Conservation (phyloP, 23 tunicate species). For the Halocynthia aurantium region DNA sequence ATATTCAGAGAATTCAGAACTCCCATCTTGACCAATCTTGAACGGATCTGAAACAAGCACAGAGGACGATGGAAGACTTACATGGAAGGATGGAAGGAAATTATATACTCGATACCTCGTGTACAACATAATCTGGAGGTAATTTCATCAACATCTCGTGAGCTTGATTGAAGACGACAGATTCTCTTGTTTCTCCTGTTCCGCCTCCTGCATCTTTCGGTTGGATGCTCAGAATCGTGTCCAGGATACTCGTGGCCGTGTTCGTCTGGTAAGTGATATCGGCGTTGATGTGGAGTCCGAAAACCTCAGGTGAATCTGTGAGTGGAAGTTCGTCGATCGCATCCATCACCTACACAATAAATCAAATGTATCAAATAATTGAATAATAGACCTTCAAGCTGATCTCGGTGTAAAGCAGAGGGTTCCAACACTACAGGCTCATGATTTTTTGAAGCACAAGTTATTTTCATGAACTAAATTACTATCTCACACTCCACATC, state of each 20-base stretch:
- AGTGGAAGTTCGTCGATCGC: constrained; percentile 84
- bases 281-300: constrained; percentile 91
- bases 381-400: not conserved
- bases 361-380: not conserved
- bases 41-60: constrained; percentile 37
- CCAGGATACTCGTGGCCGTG: constrained; percentile 88
- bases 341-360: constrained; percentile 69
- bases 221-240: constrained; percentile 92
- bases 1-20: constrained; percentile 87
- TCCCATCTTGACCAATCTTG: constrained; percentile 87
- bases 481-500: too few species aligned
- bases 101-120: constrained; percentile 42
- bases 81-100: too few species aligned
- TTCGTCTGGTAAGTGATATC: constrained; percentile 97
- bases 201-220: constrained; percentile 96
- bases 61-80: too few species aligned
- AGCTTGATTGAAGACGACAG: constrained; percentile 92
- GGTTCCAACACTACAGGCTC: too few species aligned
- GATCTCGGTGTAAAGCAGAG: not conserved
- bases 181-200: constrained; percentile 92
- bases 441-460: too few species aligned
- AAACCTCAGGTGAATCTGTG: constrained; percentile 87
- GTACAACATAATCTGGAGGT: constrained; percentile 79
- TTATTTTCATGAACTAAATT: not conserved
- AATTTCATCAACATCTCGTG: constrained; percentile 86